Base-by-base conservation (phyloP, 2,888 invertebrate genomes). In the Argyra leucocephala region DNA sequence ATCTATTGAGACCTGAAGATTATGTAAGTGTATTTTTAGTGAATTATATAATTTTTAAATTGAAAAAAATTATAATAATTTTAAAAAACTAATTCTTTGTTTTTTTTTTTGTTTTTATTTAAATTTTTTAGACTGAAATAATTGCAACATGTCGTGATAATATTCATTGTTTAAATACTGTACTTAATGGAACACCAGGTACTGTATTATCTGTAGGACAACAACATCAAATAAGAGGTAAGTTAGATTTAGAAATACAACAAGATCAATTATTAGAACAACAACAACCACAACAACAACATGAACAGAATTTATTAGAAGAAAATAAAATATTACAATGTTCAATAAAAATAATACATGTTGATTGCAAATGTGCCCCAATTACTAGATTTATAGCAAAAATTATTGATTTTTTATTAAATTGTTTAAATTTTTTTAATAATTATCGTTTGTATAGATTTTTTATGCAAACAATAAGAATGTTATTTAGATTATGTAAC, bases 121-220 rank as follows among this genome's bases (percentile, higher is more conserved):
- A n/a, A n/a, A n/a, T n/a, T n/a, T n/a, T 81, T 70, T 80, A 95
- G 94, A 87, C 87, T 78, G 93, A 93, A 82, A 84, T 95, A 74
- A 84, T 90, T 76, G 86, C 88, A 68, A 89, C 90, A 67, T 93
- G 94, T 82, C 88, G 89, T 73, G 91, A 93, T 75, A 93, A 94
- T 81, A 87, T 93, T 74, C 87, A 86, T 75, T 88, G 91, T 74
- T 83, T 94, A 80, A 87, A 87, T 75, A 84, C 86, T 64, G 85
- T 90, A 65, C 76, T 89, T 71, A 85, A 84, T 69, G 80, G 82
- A 61, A 79, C 81, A 66, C 77, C 78, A 62, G 74, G 78, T 72
- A 81, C 83, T 66, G 76, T 83, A 66, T 76, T 85, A 69, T 82
- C 86, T 67, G 74, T 83, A 61, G 78, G 82, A 61, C 80, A 84